A percentile compares a stretch with the other conserved stretches of the same genome.
phyloP scores from a whole-genome alignment of 2,113 vertebrate species.

The Forbesichthys papilliferus region DNA sequence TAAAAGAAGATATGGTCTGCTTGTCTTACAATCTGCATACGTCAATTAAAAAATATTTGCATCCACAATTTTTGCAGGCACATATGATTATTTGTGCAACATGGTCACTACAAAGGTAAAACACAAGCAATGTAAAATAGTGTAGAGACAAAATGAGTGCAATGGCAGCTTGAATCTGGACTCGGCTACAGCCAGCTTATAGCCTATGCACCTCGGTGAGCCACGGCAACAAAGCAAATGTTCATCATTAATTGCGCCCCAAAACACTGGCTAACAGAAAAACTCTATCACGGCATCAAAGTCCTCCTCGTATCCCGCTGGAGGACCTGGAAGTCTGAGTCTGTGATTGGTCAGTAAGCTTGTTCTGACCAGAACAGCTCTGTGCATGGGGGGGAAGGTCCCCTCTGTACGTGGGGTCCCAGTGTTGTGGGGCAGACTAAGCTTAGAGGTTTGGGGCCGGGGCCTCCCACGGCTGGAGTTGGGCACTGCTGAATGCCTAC shows the following conservation, averaged over 20 bases:
- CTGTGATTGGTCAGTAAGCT: constrained; percentile 55
- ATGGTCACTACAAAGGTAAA: constrained; percentile 31
- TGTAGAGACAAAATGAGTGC: constrained; percentile 11
- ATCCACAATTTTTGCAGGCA: constrained; percentile 61
- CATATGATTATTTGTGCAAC: constrained; percentile 59
- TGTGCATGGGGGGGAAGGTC: constrained; percentile 44
- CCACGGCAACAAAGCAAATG: constrained; percentile 21
- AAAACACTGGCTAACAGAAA: constrained; percentile 54
- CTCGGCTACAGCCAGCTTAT: constrained; percentile 6
- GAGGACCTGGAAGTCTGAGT: constrained; percentile 36
- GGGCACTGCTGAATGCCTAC: constrained; percentile 63
- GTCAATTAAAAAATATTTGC: constrained; percentile 53
- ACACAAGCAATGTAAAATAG: constrained; percentile 35
- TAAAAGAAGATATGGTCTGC: constrained; percentile 3
- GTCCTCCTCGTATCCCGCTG: constrained; percentile 36
- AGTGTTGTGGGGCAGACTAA: constrained; percentile 52
- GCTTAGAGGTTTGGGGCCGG: constrained; percentile 54
- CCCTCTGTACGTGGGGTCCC: constrained; percentile 43
- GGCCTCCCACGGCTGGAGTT: constrained; percentile 56
- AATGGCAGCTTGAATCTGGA: constrained; percentile 14
- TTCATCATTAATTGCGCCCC: constrained; percentile 1
- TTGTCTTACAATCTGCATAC: constrained; percentile 37
- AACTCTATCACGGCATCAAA: constrained; percentile 43
- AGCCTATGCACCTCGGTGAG: constrained; percentile 3
- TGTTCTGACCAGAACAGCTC: constrained; percentile 54